Base-by-base conservation (phyloP, 2,113 vertebrate genomes). In the Eudyptes chrysolophus region DNA sequence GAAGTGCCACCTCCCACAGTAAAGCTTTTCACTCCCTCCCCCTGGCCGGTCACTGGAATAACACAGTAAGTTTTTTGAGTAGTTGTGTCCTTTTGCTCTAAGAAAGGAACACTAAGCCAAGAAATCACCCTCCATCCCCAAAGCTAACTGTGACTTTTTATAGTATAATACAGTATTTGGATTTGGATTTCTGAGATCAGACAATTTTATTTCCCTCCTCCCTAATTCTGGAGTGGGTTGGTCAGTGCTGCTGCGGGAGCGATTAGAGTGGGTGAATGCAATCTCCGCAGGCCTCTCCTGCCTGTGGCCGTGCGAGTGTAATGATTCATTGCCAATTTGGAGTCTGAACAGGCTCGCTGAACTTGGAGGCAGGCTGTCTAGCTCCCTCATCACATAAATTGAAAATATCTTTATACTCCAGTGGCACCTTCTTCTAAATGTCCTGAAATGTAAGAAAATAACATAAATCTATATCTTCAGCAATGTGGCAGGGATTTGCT, bases 341-440 rank as follows among this genome's bases (percentile, higher is more conserved):
- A 97, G 94, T 86, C 94, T 97, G 96, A 94, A 42, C 96, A 75
- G 95, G 66, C 94, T 96, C 21, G 3, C 96, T 94, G 95, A 93
- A 94, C 86, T 92, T 52, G 24, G 94, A 97, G 94, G 79, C 94
- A 89, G 94, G 89, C 82, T 81, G 94, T 88, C 95, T 92, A 96
- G 84, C 82, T 97, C 96, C 84, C 83, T 94, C 79, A 68, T 90
- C 90, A 75, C 93, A 94, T 94, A 92, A 89, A 94, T 84, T 89
- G 54, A 90, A 92, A 96, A 94, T 84, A 87, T 85, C 52, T 72
- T 94, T 94, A 92, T 97, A 90, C 74, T 81, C 92, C 87, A 78
- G 68, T 36, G 72, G 75, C 66, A 58, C 69, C 66, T 75, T 95
- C 62, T 93, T 93, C 87, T 69, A 76, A 92, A 91, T 51, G 82